phyloP scores from a whole-genome alignment of 2,797 vertebrate genomes.

The Diglossa cyanea region DNA sequence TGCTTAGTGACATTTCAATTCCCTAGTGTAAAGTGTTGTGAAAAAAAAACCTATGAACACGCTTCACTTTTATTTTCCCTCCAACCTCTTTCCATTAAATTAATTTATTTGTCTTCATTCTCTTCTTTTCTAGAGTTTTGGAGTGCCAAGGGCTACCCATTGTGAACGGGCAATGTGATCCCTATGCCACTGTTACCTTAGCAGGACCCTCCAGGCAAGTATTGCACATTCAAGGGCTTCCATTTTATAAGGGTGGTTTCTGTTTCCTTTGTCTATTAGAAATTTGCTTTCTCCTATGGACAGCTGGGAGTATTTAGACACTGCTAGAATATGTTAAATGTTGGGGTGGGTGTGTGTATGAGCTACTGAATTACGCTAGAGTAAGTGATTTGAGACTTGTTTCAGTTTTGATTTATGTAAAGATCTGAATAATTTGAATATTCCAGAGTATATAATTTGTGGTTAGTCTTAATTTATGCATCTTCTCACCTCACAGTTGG shows the following conservation, averaged over 20 bases:
- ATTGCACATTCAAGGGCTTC: neutral
- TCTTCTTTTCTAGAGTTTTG: slow-evolving; percentile 81
- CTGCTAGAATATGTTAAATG: neutral
- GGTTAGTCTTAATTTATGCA: slow-evolving; percentile 16
- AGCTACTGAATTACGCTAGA: neutral
- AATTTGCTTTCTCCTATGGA: neutral
- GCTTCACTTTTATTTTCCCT: neutral
- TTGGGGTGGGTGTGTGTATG: neutral
- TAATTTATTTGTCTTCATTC: neutral
- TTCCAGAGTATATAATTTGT: slow-evolving; percentile 13
- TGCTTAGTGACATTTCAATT: neutral
- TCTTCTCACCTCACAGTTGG: slow-evolving; percentile 42
- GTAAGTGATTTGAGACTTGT: neutral
- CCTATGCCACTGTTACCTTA: slow-evolving; percentile 92
- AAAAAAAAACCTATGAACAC: neutral
- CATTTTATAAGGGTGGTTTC: neutral
- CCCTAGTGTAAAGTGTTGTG: neutral
- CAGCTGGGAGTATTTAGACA: neutral
- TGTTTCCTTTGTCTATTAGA: neutral
- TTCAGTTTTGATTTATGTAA: slow-evolving; percentile 42
- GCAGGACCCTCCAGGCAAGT: slow-evolving; percentile 91
- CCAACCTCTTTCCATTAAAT: neutral
- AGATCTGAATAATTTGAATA: slow-evolving; percentile 15
- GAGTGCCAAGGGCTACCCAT: slow-evolving; percentile 97
- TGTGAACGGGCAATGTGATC: slow-evolving; percentile 97